Evolutionary conservation across 2,888 invertebrate species (phyloP).

Genomic region (Euclidia mi): DNA sequence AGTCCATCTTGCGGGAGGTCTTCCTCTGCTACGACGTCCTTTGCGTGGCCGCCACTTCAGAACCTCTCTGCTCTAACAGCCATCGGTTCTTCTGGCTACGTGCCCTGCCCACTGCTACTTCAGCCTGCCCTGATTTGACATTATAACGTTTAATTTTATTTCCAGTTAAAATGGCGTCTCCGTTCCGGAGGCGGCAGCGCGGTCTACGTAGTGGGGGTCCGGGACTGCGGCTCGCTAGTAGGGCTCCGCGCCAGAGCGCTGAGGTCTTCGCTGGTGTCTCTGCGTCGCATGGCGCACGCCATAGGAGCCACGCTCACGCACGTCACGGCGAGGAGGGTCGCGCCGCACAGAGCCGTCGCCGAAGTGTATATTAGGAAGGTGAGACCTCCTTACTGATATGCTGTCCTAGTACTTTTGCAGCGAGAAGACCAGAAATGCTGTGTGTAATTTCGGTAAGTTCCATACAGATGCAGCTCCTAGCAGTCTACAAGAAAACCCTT

Average conservation of each 20-base stretch:
- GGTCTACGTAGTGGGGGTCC: conserved; percentile 99
- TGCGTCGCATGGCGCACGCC: conserved; percentile 96
- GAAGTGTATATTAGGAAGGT: conserved; percentile 96
- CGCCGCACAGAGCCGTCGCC: conserved; percentile 92
- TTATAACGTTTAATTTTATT: not conserved
- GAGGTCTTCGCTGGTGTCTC: conserved; percentile 95
- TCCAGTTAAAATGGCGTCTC: conserved; percentile 98
- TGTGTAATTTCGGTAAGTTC: too few relatives aligned
- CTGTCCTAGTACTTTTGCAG: too few relatives aligned
- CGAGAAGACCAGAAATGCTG: too few relatives aligned
- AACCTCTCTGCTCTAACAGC: too few relatives aligned
- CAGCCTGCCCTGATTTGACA: too few relatives aligned
- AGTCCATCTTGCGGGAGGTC: too few relatives aligned
- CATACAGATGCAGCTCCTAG: too few relatives aligned
- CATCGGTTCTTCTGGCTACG: too few relatives aligned
- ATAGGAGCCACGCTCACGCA: conserved; percentile 93
- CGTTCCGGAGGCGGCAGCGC: conserved; percentile 97
- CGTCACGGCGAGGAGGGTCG: conserved; percentile 72
- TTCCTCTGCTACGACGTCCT: too few relatives aligned
- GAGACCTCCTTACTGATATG: not conserved
- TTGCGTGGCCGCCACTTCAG: too few relatives aligned
- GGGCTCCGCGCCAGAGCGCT: conserved; percentile 96
- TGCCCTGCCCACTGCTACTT: too few relatives aligned
- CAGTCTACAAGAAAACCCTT: too few relatives aligned
- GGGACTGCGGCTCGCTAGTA: conserved; percentile 96